phyloP scores from a whole-genome alignment of 2,113 vertebrate genomes.

The Cricetomys ansorgei region DNA sequence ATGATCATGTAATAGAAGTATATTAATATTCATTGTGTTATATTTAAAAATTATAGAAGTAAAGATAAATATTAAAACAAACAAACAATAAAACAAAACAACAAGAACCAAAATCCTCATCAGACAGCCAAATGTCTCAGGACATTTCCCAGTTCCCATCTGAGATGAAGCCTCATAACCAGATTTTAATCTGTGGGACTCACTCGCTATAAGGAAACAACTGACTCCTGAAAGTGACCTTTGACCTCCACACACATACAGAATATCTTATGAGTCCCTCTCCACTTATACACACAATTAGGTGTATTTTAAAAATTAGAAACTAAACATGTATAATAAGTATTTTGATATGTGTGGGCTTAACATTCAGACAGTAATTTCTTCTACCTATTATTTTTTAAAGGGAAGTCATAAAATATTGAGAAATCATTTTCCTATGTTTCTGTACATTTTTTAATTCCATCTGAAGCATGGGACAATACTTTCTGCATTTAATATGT shows the following conservation, averaged over 20 bases:
- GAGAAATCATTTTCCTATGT: not conserved
- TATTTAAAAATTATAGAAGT: not conserved
- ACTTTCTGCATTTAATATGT: not conserved
- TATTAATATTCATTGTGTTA: not conserved
- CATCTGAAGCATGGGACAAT: not conserved
- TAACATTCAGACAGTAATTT: not conserved
- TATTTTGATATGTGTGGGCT: not conserved
- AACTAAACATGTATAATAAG: not conserved
- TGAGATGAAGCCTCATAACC: not conserved
- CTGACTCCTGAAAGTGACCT: accelerated
- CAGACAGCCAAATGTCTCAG: not conserved
- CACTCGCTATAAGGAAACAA: not conserved
- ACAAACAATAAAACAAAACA: not conserved
- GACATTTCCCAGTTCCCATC: too few relatives aligned
- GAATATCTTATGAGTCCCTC: not conserved
- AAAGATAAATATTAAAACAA: not conserved
- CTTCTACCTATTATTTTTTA: not conserved
- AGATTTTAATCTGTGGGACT: not conserved
- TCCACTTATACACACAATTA: not conserved
- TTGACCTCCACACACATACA: too few relatives aligned
- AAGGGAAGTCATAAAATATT: not conserved
- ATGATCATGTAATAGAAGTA: not conserved
- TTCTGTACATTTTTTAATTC: not conserved
- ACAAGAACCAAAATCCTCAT: not conserved
- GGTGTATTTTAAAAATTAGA: not conserved